Base-by-base conservation (phyloP, 2,113 vertebrate genomes). In the Podocnemis expansa region DNA sequence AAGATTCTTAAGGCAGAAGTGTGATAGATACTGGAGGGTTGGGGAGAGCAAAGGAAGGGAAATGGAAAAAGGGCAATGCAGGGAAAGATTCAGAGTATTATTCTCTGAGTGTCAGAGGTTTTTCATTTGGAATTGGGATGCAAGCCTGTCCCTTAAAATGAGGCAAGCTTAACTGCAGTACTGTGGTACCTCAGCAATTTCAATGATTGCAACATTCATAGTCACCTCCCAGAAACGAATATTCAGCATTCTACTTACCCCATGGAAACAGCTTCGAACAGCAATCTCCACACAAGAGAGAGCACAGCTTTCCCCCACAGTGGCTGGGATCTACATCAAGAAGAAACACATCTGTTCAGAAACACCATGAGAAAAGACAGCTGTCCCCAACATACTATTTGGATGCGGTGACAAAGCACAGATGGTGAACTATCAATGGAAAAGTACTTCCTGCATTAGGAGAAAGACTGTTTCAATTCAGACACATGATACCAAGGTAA, bases 241-340 rank as follows among this genome's bases (percentile, higher is more conserved):
- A 11, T 17, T 67, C 9, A 78, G 54, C 60, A 49, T 47, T 94
- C 78, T 76, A 96, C 95, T 98, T 97, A 99, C 98, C 97, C 98
- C 98, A 14, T 88, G 94, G 93, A 99, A 99, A 94, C 98, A 99
- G 63, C 98, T 98, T 21, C 29, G 90, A 34, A 97, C 93, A 0
- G 98, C 98, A 3, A 86, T 96, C 92, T 99, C 98, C 82, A 99
- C 98, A 14, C 93, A 94, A 21, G 98, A 97, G 10, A 96, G 97
- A 29, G 96, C 52, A 1, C 43, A 96, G 56, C 97, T 96, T 94
- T 99, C 98, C 89, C 98, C 98, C 43, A 99, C 98, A 0, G 97
- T 90, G 1, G 81, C 91, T 58, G 98, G 98, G 75, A 99, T 97
- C 99, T 99, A 87, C 55, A 96, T 95, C 11, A 96, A 89, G 51